Base-by-base conservation (phyloP, 2,888 invertebrate species). In the Lordiphosa andalusiaca region DNA sequence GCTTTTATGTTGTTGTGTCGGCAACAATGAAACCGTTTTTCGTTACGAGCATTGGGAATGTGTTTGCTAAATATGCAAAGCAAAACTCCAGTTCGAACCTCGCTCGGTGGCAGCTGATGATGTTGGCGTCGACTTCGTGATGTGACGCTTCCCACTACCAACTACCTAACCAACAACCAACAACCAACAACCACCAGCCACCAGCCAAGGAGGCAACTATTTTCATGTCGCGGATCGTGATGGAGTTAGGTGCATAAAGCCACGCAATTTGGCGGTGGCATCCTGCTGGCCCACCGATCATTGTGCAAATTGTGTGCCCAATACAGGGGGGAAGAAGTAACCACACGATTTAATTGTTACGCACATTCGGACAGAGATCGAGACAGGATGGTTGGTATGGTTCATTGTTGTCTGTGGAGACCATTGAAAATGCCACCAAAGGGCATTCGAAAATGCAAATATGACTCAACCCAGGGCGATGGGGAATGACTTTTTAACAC, bases 291-390 rank as follows among this genome's bases (percentile, higher is more conserved):
- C 41, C 23, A 55, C 46, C 46, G 67, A 78, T 78, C 73, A 82
- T 75, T 82, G 30, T 82, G 72, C 78, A 78, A 82, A 82, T 63
- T 71, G 61, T 64, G 48, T 56, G 48, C 46, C 49, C 46, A 64
- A 53, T 48, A 60, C 51, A 64, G 69, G 57, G 67, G 67, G 51
- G 16, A 16, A 64, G 72, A 59, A 71, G 78, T 69, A 71, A 75
- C 73, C 54, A 84, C 86, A 86, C 87, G 86, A 86, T 80, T 84
- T 85, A 86, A 85, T 87, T 87, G 86, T 87, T 87, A 86, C 86
- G 86, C 86, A 86, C 85, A 81, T 75, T 83, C 30, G 30, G 73
- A 80, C 80, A 74, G 68, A 63, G 38, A 21, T 13, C 19, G 13
- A 4, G 49, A 9, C 12, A 5, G 13, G 1, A 10, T 10, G 30